Evolutionary conservation across 2,888 invertebrate species (phyloP), one percentile per base, ranked within the genome.

Genomic region (Polyommatus icarus): DNA sequence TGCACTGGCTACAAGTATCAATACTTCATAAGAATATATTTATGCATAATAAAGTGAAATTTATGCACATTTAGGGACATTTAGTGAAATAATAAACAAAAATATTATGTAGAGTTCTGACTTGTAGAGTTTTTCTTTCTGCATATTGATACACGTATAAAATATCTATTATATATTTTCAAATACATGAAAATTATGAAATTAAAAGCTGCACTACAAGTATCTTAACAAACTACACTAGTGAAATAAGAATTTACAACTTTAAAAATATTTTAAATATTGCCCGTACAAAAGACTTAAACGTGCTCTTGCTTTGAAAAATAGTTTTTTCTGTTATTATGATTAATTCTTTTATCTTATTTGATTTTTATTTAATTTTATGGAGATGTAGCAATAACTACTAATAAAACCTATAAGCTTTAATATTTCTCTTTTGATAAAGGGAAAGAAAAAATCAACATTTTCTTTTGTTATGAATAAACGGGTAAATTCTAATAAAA

Each of bases 201-300:
- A 61, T 20, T 15, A 67, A 29, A 67, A 29, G 18, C 32, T 67
- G 10, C 12, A 12, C 61, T 61, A 61, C 3, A 12, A 61, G 61
- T 61, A 15, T 67, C 15, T 32, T 24, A 67, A 12, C 24, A 12
- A 15, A 15, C 5, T 15, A 67, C 2, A 29, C 10, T 67, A 67
- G 5, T 67, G 12, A 24, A 24, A 67, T 67, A 67, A 67, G 61
- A 29, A 67, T 12, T 67, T 24, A 67, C 61, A 61, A 61, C 10
- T 24, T 61, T 61, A 8, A 24, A 61, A 61, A 24, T 7, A 24
- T 24, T 61, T 24, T 24, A 8, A 67, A 24, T 24, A 67, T 57
- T 46, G 10, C 77, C 76, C 80, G 79, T 84, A 80, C 78, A 82
- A 84, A 84, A 84, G 83, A 84, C 82, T 81, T 84, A 82, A 83